Evolutionary conservation across 2,888 invertebrate genomes (phyloP).

Genomic region (Pherbina coryleti): DNA sequence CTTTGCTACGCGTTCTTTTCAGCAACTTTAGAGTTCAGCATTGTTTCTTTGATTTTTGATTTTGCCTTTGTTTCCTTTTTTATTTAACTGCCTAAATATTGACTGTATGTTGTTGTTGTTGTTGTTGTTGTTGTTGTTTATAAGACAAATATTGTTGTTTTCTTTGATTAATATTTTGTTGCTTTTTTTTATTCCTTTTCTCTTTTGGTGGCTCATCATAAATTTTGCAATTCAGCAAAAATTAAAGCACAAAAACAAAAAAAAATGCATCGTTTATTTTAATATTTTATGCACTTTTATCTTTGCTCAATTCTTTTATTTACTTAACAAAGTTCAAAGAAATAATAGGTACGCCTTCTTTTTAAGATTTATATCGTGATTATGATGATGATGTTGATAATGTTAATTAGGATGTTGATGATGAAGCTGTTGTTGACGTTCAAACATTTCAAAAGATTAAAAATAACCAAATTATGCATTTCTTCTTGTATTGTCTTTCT

Average conservation of each 20-base stretch:
- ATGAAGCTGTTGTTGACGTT: too few relatives aligned
- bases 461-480: too few relatives aligned
- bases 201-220: constrained; percentile 11
- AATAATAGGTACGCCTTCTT: constrained; percentile 32
- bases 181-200: constrained; percentile 10
- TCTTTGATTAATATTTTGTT: not conserved
- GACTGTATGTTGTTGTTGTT: too few relatives aligned
- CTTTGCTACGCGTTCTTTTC: not conserved
- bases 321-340: constrained; percentile 44
- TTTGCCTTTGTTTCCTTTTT: constrained; percentile 6
- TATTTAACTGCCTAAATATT: not conserved
- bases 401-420: too few relatives aligned
- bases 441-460: too few relatives aligned
- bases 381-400: too few relatives aligned
- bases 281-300: not conserved
- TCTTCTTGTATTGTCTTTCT: too few relatives aligned
- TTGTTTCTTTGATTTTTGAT: not conserved
- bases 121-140: too few relatives aligned
- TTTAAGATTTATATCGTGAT: constrained; percentile 4
- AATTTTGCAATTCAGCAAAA: constrained; percentile 14
- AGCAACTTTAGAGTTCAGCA: not conserved
- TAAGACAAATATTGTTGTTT: too few relatives aligned
- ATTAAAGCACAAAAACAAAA: not conserved
- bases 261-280: not conserved
- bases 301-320: not conserved